Conservation (phyloP, 2,888 invertebrate genomes). For the Clivina fossor region DNA sequence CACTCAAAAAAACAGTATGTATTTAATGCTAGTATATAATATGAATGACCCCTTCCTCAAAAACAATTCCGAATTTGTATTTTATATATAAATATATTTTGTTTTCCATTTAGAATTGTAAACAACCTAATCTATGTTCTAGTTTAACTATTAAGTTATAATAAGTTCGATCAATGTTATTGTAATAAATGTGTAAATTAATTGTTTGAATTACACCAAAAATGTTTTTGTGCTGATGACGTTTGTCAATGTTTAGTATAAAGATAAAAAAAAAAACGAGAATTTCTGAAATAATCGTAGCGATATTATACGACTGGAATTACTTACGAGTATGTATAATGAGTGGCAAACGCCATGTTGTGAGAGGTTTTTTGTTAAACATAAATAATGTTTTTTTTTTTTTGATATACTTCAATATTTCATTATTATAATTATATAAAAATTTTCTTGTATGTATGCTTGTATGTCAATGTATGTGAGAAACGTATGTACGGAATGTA, state of each 20-base stretch:
- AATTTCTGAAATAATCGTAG: conserved; percentile 14
- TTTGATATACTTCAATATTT: conserved; percentile 23
- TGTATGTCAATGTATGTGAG: conserved; percentile 53
- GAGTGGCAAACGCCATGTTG: conserved; percentile 20
- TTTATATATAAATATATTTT: not conserved
- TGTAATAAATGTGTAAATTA: conserved; percentile 15
- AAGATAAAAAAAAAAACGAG: not conserved
- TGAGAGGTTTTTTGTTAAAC: conserved; percentile 22
- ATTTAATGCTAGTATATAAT: conserved; percentile 26
- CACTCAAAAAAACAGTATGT: conserved; percentile 21
- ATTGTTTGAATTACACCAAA: conserved; percentile 20
- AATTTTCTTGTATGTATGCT: conserved; percentile 53
- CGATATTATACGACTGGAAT: conserved; percentile 10
- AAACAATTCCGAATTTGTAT: not conserved
- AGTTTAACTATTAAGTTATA: conserved; percentile 14
- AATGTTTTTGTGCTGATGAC: conserved; percentile 24
- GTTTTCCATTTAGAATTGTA: conserved; percentile 11
- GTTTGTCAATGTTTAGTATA: conserved; percentile 27
- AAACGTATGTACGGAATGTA: conserved; percentile 53
- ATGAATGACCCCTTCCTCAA: not conserved
- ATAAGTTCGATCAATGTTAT: conserved; percentile 17
- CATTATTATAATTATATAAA: conserved; percentile 40
- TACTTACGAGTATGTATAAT: not conserved
- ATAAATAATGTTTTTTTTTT: conserved; percentile 12
- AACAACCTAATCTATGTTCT: not conserved